Percentiles rank a stretch among this genome's conserved stretches.
Evolutionary conservation across 1,140 invertebrate species (phyloP).

Genomic region (Diorhabda carinulata): DNA sequence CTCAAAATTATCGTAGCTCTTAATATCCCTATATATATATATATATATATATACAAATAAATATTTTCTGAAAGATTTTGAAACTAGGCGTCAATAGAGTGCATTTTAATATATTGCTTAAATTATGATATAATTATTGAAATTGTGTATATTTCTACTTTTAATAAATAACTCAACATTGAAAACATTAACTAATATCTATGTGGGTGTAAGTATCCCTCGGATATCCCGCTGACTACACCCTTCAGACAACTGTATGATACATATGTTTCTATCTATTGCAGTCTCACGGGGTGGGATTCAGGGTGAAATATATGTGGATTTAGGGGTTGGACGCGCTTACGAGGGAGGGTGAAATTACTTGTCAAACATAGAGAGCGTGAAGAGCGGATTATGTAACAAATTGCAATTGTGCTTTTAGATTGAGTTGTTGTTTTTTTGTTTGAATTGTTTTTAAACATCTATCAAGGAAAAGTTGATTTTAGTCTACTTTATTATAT

Average conservation of each 20-base stretch:
- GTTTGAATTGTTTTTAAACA: slow-evolving; percentile 23
- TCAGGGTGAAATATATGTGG: not conserved
- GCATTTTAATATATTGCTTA: too few relatives aligned
- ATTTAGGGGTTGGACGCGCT: not conserved
- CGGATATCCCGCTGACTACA: not conserved
- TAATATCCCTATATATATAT: too few relatives aligned
- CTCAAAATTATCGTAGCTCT: too few relatives aligned
- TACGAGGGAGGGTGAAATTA: slow-evolving; percentile 30
- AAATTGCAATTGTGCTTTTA: slow-evolving; percentile 36
- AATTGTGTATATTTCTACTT: too few relatives aligned
- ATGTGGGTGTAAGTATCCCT: not conserved
- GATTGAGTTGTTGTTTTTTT: slow-evolving; percentile 35
- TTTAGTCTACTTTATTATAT: too few relatives aligned
- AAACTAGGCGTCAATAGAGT: too few relatives aligned
- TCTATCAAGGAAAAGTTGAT: too few relatives aligned
- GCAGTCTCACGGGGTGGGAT: slow-evolving; percentile 28
- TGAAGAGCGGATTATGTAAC: slow-evolving; percentile 42
- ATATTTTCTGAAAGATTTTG: too few relatives aligned
- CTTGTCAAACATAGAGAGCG: slow-evolving; percentile 37
- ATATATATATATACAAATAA: too few relatives aligned
- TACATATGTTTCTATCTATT: slow-evolving; percentile 40
- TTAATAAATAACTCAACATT: too few relatives aligned
- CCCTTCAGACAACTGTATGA: slow-evolving; percentile 20
- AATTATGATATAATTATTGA: too few relatives aligned
- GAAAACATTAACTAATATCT: too few relatives aligned